Conservation (phyloP, 2,113 vertebrate genomes). For the Takifugu flavidus region DNA sequence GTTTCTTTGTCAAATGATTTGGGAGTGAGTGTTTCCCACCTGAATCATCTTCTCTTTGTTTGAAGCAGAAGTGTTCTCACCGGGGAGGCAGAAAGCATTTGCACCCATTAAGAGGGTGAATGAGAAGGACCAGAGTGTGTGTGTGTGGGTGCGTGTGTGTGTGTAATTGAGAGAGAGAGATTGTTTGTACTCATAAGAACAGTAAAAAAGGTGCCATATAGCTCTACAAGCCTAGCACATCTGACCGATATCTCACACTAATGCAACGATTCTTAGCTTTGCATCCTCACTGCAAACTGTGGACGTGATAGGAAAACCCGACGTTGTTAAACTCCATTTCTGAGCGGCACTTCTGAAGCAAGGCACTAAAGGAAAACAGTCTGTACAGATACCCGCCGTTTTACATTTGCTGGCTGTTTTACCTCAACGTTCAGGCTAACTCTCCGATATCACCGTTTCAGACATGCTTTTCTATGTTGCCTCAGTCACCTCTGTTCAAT, state of each 20-base stretch:
- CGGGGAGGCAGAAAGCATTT: conserved; percentile 22
- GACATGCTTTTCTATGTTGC: conserved; percentile 70
- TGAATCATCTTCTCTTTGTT: conserved; percentile 15
- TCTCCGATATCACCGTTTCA: conserved; percentile 63
- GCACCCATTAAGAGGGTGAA: conserved; percentile 32
- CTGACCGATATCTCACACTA: conserved; percentile 33
- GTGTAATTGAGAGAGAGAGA: conserved; percentile 26
- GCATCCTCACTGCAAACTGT: conserved; percentile 56
- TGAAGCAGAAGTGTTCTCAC: conserved; percentile 38
- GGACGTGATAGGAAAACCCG: conserved; percentile 35
- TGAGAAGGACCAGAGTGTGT: conserved; percentile 15
- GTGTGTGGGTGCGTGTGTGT: conserved; percentile 37
- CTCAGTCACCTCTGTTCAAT: conserved; percentile 72
- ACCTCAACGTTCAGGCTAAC: conserved; percentile 63
- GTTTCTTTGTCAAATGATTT: conserved; percentile 7
- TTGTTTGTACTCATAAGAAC: not conserved
- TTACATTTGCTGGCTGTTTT: conserved; percentile 57
- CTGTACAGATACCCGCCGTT: conserved; percentile 46
- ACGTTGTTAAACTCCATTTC: conserved; percentile 44
- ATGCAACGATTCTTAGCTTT: conserved; percentile 46
- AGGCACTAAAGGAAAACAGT: conserved; percentile 54
- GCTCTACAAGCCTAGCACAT: conserved; percentile 45
- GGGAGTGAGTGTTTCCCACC: not conserved
- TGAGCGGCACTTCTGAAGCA: conserved; percentile 67
- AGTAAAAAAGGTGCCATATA: conserved; percentile 48